Evolutionary conservation across 53 echinoderm and acorn worm species (phyloP).

Genomic region (Astropecten irregularis): DNA sequence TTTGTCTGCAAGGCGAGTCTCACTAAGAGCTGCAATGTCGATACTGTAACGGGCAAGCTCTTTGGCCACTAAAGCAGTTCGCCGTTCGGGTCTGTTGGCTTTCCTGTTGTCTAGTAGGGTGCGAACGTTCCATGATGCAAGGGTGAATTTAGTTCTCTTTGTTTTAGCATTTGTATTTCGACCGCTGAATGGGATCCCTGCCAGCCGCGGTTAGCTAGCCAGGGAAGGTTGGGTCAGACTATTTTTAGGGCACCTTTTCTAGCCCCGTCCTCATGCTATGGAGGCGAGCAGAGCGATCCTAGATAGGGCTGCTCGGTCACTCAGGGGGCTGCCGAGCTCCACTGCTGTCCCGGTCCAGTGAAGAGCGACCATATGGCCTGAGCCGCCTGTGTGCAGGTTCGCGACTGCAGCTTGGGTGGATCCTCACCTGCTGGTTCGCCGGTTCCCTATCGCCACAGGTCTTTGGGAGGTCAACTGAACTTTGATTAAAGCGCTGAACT

Average conservation of each 20-base stretch:
- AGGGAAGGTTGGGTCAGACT: background rate
- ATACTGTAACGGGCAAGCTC: constrained; percentile 5
- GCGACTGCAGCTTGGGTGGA: background rate
- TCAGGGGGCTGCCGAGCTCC: background rate
- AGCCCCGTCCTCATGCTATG: background rate
- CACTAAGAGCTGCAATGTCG: constrained; percentile 24
- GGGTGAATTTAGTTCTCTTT: background rate
- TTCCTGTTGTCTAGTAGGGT: background rate
- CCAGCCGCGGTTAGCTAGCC: background rate
- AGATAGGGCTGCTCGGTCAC: background rate
- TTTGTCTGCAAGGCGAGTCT: constrained; percentile 7
- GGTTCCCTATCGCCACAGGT: background rate
- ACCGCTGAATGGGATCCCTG: background rate
- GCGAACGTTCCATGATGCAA: constrained; percentile 25
- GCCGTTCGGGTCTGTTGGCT: constrained; percentile 2
- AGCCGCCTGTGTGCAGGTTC: too few relatives aligned
- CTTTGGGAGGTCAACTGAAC: background rate
- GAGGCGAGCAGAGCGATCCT: constrained; percentile 6
- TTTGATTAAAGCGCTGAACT: background rate
- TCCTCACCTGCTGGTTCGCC: background rate
- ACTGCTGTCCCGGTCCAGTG: background rate
- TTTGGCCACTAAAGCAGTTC: constrained; percentile 21
- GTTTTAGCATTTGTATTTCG: background rate
- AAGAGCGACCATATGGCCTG: background rate
- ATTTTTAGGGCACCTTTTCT: background rate